Evolutionary conservation across 2,797 vertebrate species (phyloP).

Genomic region (Tamandua tetradactyla): DNA sequence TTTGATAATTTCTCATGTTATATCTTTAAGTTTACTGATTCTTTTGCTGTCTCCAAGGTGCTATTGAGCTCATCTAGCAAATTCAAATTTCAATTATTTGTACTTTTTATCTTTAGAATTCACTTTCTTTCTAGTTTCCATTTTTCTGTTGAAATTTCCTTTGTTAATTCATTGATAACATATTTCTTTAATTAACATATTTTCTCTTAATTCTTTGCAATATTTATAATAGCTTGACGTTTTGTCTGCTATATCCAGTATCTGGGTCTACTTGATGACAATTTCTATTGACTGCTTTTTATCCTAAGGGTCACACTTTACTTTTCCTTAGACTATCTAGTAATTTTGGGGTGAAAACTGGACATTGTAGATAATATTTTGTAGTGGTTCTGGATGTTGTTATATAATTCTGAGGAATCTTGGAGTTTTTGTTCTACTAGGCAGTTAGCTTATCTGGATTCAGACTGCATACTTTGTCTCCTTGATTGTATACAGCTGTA

Average conservation of each 20-base stretch:
- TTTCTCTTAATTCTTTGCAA: background rate
- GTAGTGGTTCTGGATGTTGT: background rate
- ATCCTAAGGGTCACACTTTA: background rate
- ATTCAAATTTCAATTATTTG: background rate
- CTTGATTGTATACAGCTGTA: background rate
- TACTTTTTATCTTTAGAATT: background rate
- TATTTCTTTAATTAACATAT: background rate
- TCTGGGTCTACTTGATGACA: background rate
- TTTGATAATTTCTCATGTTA: background rate
- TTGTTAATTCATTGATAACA: background rate
- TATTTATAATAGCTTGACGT: background rate
- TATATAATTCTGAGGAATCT: background rate
- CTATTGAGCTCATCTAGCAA: background rate
- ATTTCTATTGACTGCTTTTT: conserved; percentile 40
- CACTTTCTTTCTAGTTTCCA: background rate
- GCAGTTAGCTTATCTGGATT: background rate
- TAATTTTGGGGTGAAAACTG: background rate
- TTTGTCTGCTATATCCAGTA: background rate
- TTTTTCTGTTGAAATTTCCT: background rate
- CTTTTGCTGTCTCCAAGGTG: background rate
- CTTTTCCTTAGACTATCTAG: background rate
- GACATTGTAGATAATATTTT: background rate
- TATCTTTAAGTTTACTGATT: background rate
- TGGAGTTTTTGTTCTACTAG: background rate
- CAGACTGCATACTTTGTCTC: background rate